Conservation (phyloP, 2,888 invertebrate genomes). For the Rhimphoctona megacephalus region DNA sequence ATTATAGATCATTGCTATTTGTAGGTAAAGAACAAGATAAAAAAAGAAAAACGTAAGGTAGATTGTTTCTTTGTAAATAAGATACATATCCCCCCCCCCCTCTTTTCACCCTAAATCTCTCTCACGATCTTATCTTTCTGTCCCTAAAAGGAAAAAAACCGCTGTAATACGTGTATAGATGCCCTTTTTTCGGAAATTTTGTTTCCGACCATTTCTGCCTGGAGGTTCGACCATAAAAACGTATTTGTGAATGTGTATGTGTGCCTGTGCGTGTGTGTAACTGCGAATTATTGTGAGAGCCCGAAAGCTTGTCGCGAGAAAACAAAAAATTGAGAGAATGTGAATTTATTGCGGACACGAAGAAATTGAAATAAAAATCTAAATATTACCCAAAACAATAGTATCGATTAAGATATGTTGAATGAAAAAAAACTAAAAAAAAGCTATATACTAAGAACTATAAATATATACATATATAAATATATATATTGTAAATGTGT, state of each 20-base stretch:
- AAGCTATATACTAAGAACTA: constrained; percentile 80
- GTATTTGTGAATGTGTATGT: constrained; percentile 42
- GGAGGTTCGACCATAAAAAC: constrained; percentile 58
- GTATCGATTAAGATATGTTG: constrained; percentile 78
- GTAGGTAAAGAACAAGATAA: constrained; percentile 39
- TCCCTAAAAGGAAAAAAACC: constrained; percentile 23
- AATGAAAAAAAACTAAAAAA: constrained; percentile 61
- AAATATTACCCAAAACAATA: constrained; percentile 77
- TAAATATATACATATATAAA: constrained; percentile 78
- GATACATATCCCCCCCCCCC: constrained; percentile 80
- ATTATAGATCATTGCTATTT: constrained; percentile 63
- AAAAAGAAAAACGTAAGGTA: constrained; percentile 55
- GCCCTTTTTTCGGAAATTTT: constrained; percentile 40
- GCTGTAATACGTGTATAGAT: constrained; percentile 54
- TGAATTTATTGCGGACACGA: constrained; percentile 45
- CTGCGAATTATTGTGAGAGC: constrained; percentile 43
- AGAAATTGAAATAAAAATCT: constrained; percentile 64
- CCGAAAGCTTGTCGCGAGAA: constrained; percentile 47
- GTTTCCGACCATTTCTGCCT: constrained; percentile 44
- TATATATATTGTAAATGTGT: constrained; percentile 84
- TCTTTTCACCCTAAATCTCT: constrained; percentile 11
- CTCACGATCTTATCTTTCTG: constrained; percentile 12
- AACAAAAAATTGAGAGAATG: constrained; percentile 31
- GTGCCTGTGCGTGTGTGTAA: constrained; percentile 12
- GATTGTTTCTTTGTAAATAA: constrained; percentile 82